These are phyloP conservation scores for Drosophila birchii DNA, from an alignment of 2,888 invertebrate genomes.

Conservation along the genomic window DNA sequence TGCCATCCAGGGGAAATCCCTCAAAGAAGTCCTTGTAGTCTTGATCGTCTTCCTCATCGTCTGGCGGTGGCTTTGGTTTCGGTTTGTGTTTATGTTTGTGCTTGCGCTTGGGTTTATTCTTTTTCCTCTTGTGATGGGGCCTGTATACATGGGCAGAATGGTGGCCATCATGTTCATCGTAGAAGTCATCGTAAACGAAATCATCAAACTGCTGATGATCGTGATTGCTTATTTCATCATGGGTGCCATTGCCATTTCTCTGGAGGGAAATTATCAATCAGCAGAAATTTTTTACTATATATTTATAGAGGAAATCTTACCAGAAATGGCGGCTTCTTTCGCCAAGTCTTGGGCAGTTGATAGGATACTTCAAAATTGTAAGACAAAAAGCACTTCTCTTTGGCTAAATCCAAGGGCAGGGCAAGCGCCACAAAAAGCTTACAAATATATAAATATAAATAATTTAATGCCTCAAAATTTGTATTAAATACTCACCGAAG, in stretches of 20 bases:
- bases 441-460: background rate
- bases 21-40: slow-evolving; percentile 66
- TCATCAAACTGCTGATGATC: slow-evolving; percentile 43
- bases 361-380: slow-evolving; percentile 91
- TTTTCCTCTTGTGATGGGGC: slow-evolving; percentile 27
- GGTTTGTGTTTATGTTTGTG: slow-evolving; percentile 48
- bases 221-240: slow-evolving; percentile 23
- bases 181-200: slow-evolving; percentile 37
- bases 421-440: slow-evolving; percentile 90
- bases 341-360: slow-evolving; percentile 86
- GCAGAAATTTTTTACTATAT: no score
- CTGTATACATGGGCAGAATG: slow-evolving; percentile 14
- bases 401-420: slow-evolving; percentile 88
- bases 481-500: slow-evolving; percentile 44
- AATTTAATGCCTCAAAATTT: background rate
- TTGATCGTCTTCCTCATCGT: slow-evolving; percentile 7
- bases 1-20: slow-evolving; percentile 44
- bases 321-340: slow-evolving; percentile 56
- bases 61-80: slow-evolving; percentile 21
- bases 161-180: slow-evolving; percentile 19
- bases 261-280: slow-evolving; percentile 1
- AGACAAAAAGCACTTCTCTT: slow-evolving; percentile 89
- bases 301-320: slow-evolving; percentile 52
- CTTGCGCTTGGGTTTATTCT: slow-evolving; percentile 44
- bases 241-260: slow-evolving; percentile 51